Evolutionary conservation across 2,113 vertebrate species (phyloP), one percentile per base, ranked within the genome.

Genomic region (Microcebus ravelobensis): DNA sequence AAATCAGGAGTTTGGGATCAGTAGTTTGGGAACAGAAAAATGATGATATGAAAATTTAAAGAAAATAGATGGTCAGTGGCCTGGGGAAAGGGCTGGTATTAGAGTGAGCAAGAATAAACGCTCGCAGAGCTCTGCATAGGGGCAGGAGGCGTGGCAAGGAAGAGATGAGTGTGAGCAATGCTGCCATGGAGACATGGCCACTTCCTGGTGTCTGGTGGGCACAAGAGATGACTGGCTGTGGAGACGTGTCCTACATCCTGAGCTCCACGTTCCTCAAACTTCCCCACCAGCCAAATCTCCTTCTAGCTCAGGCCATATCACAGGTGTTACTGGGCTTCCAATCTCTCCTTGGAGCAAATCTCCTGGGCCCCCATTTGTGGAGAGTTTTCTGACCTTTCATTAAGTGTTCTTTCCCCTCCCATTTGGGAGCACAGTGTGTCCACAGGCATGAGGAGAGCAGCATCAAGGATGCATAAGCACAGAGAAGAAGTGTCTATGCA

Each of bases 1-100:
- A 86, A 96, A 85, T 6, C 85, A 39, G 15, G 29, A 93, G 67
- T 76, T 87, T 85, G 55, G 12, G 25, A 27, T 65, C 91, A 61
- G 61, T 79, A 48, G 17, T 61, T 86, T 71, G 6, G 23, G 68
- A 88, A 55, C 15, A 87, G 52, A 90, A 91, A 80, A 87, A 25
- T 23, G 61, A 36, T 57, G 8, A 8, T 31, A 84, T 55, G 18
- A 50, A 89, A 73, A 23, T 87, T 71, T 77, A 71, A 65, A 82
- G 42, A 85, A 88, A 94, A 50, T 59, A 90, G 11, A 34, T 18
- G 48, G 11, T 73, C 61, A 21, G 52, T 74, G 73, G 34, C 36
- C 63, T 23, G 14, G 68, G 39, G 39, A 68, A 83, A 50, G 42
- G 10, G 34, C 36, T 70, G 57, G 29, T 74, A 31, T 39, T 18